Evolutionary conservation across 2,797 vertebrate genomes (phyloP), one percentile per base, ranked within the genome.

Genomic region (Gadopsis bispinosus): DNA sequence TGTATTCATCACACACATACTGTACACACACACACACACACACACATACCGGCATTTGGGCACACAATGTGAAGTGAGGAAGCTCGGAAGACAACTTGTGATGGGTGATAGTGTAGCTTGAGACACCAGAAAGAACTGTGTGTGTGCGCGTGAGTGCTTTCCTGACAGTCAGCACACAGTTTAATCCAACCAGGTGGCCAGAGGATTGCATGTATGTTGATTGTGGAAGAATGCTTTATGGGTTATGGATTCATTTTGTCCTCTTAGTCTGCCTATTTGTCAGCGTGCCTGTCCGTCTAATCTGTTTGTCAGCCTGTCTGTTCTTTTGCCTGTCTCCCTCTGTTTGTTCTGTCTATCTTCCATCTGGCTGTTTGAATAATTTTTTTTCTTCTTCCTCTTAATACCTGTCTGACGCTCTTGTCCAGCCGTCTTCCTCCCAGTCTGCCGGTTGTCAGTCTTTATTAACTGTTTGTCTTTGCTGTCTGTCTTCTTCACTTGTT

Each of bases 121-220:
- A 87, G 29, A 61, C 41, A 66, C 66, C 29, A 56, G 73, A 56
- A 35, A 68, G 41, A 11, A 4, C 6, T 41, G 20, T 72, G 55
- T 64, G 20, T 50, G 19, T 41, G 62, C 64, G 53, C n/a, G n/a
- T 29, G 35, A 56, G 51, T 67, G 14, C 26, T 59, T 53, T 26
- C 54, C 29, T 80, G 69, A 78, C 76, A 78, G 75, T 33, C 70
- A 82, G 73, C 58, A 69, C 82, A 83, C 72, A 60, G 35, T 77
- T 80, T 80, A 87, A 91, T 86, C 80, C 86, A 63, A 81, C 72
- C 91, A 92, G 90, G 90, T 92, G 90, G 87, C 80, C 66, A 19
- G 81, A 84, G 84, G 86, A 89, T 91, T 91, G 85, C 35, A 78
- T 90, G 84, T 62, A 80, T 92, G 86, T 91, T 93, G 88, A 92